Percentiles rank a stretch among this genome's conserved stretches.
Evolutionary conservation across 2,113 vertebrate species (phyloP).

Genomic region (Ancistrus triradiatus): DNA sequence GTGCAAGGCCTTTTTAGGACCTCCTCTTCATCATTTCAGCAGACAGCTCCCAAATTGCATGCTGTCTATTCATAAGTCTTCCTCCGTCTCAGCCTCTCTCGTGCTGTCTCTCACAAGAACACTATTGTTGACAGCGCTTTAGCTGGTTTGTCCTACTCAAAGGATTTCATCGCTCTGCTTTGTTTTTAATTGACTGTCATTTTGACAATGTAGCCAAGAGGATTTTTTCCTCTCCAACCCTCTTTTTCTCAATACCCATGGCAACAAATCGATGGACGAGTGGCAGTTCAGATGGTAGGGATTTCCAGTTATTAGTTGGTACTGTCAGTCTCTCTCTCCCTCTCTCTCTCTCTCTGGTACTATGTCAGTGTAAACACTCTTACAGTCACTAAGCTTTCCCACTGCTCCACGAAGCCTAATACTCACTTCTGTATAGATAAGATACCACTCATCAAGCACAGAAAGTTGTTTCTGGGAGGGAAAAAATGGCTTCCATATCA

Average conservation of each 20-base stretch:
- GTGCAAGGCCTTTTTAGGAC: slow-evolving; percentile 15
- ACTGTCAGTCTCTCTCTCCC: slow-evolving; percentile 58
- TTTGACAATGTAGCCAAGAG: slow-evolving; percentile 54
- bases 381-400: neutral
- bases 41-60: slow-evolving; percentile 17
- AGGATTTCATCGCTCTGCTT: slow-evolving; percentile 47
- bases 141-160: slow-evolving; percentile 49
- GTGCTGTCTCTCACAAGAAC: neutral
- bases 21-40: slow-evolving; percentile 10
- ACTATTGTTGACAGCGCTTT: slow-evolving; percentile 48
- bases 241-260: slow-evolving; percentile 50
- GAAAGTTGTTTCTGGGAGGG: neutral
- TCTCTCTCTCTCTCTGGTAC: slow-evolving; percentile 35
- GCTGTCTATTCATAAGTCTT: slow-evolving; percentile 10
- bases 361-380: slow-evolving; percentile 31
- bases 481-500: no score
- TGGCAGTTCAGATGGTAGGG: slow-evolving; percentile 51
- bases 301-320: slow-evolving; percentile 61
- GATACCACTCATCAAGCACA: slow-evolving; percentile 9
- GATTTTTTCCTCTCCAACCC: slow-evolving; percentile 50
- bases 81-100: neutral
- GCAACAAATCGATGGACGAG: slow-evolving; percentile 66
- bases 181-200: slow-evolving; percentile 68
- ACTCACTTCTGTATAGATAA: neutral
- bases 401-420: neutral